Base-by-base conservation (phyloP, 2,797 vertebrate species). In the Chrysocyon brachyurus region DNA sequence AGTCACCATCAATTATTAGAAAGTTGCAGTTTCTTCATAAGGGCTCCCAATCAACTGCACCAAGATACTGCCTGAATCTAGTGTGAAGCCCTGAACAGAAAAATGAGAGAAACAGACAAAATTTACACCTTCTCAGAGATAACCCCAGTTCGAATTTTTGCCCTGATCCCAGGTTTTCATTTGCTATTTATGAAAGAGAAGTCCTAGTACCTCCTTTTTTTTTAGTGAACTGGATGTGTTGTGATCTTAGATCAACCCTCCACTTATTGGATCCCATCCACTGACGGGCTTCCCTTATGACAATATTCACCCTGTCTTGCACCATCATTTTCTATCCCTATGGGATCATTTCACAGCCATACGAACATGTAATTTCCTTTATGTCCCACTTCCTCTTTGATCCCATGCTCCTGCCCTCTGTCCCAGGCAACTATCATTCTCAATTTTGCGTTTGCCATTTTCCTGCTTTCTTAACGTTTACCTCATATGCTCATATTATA, bases 391-490 rank as follows among this genome's bases (percentile, higher is more conserved):
- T 93, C 7, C 46, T 90, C 81, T 85, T 82, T 81, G 49, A 87
- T 87, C 21, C 14, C 3, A 15, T 33, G 9, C 8, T 75, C 21
- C 64, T 81, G 54, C 6, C 26, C 70, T 70, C 3, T 12, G 16
- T 79, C 28, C 70, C 33, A 46, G 21, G 26, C 33, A 54, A 91
- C 16, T 19, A 81, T 63, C 4, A 90, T 75, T 16, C 15, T 86
- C 52, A 70, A 77, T 81, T 94, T 70, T 77, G 8, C 61, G 10
- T 81, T 54, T 73, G 4, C 72, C 28, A 91, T 75, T 75, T 31
- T 75, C 19, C 57, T 72, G 5, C 40, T 89, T 95, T 59, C 54
- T 90, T 92, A 31, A 33, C 31, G 40, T 94, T 81, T 94, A 87
- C 46, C 21, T 85, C 31, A 78, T 9, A 84, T 14, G 7, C 3